Conservation (phyloP, 2,888 invertebrate species). For the Perizoma affinitatum region DNA sequence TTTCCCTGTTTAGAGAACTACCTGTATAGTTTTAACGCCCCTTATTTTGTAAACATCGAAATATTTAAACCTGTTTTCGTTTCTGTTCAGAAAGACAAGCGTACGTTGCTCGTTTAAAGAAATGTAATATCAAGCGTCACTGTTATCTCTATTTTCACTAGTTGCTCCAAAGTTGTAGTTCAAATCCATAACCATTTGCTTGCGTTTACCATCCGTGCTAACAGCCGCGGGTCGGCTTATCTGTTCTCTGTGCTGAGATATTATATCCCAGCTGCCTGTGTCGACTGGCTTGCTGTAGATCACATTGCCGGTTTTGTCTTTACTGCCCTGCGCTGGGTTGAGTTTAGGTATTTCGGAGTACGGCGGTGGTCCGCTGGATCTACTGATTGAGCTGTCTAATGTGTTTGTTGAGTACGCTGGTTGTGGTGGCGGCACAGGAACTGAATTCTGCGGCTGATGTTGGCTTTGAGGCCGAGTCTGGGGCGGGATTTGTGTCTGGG, state of each 20-base stretch:
- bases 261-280: conserved; percentile 78
- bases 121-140: conserved; percentile 53
- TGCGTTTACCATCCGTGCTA: conserved; percentile 34
- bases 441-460: conserved; percentile 1
- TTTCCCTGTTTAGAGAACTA: too few species aligned
- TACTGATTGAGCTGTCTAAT: conserved; percentile 73
- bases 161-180: conserved; percentile 54
- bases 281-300: conserved; percentile 61
- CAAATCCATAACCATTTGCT: conserved; percentile 63
- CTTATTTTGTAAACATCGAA: neutral
- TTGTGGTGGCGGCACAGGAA: conserved; percentile 21
- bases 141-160: conserved; percentile 47
- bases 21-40: neutral
- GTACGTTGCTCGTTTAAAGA: too few species aligned
- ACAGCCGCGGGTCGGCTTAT: conserved; percentile 50
- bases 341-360: conserved; percentile 51
- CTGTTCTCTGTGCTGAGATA: conserved; percentile 79
- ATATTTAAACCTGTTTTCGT: too few species aligned
- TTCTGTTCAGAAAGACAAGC: too few species aligned
- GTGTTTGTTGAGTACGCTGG: conserved; percentile 60
- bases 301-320: conserved; percentile 58
- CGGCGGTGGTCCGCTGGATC: conserved; percentile 70
- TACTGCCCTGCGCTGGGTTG: conserved; percentile 44
- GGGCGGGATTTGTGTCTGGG: conserved; percentile 2
- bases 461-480: conserved; percentile 27